Conservation (phyloP, 2,797 vertebrate genomes). For the Tauraco hartlaubi region DNA sequence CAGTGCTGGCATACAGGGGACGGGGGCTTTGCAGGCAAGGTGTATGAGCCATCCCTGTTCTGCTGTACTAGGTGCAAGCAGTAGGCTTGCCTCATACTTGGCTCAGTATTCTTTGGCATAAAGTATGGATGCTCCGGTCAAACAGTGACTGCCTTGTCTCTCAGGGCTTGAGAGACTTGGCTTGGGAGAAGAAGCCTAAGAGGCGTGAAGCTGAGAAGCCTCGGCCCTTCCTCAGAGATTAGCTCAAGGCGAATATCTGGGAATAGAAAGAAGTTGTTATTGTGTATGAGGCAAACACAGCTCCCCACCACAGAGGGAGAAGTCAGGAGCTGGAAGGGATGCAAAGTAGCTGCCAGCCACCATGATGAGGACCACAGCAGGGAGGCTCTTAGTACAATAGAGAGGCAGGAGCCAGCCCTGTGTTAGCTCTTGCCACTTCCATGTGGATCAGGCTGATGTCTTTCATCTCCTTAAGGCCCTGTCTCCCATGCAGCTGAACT, state of each 20-base stretch:
- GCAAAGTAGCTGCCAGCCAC: not conserved
- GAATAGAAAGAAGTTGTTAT: conserved; percentile 59
- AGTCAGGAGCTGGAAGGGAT: not conserved
- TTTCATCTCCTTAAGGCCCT: not conserved
- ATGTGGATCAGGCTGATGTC: not conserved
- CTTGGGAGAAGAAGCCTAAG: conserved; percentile 45
- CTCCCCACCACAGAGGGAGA: not conserved
- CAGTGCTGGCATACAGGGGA: not conserved
- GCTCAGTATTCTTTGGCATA: conserved; percentile 3
- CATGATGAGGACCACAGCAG: not conserved
- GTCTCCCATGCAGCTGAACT: not conserved
- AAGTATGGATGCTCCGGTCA: conserved; percentile 38
- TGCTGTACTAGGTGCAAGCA: not conserved
- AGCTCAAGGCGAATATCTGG: not conserved
- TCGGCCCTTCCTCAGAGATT: conserved; percentile 9
- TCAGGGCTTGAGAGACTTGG: conserved; percentile 29
- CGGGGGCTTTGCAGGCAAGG: not conserved
- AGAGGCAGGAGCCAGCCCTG: not conserved
- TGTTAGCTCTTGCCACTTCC: not conserved
- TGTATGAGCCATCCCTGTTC: not conserved
- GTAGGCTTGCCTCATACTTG: conserved; percentile 17
- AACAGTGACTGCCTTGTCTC: conserved; percentile 70
- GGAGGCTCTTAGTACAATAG: not conserved
- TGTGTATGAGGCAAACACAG: not conserved
- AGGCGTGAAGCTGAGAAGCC: conserved; percentile 51